Percentiles rank a stretch among this genome's conserved stretches.
Conservation (phyloP, 1,140 invertebrate species). For the Aphelinus atriplicis region DNA sequence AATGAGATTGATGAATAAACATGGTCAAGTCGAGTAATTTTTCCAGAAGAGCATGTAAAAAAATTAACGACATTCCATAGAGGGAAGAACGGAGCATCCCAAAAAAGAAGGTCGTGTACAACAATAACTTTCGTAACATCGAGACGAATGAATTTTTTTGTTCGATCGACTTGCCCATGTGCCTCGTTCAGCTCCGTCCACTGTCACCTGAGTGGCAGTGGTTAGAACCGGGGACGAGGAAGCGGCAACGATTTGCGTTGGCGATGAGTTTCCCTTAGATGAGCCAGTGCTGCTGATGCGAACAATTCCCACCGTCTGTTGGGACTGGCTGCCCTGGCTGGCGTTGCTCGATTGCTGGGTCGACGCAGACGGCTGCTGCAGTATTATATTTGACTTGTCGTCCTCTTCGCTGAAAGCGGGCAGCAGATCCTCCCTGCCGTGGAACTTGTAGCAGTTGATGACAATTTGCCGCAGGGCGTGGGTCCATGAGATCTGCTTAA, state of each 20-base stretch:
- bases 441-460: conserved; percentile 98
- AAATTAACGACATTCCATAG: background rate
- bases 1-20: conserved; percentile 26
- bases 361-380: conserved; percentile 60
- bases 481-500: conserved; percentile 93
- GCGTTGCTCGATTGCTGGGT: conserved; percentile 51
- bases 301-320: conserved; percentile 73
- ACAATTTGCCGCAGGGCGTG: conserved; percentile 97
- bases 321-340: conserved; percentile 56
- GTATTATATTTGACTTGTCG: conserved; percentile 71
- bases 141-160: conserved; percentile 17
- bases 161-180: conserved; percentile 41
- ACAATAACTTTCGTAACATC: background rate
- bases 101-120: background rate
- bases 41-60: conserved; percentile 5
- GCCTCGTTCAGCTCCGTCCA: conserved; percentile 54
- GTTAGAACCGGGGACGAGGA: conserved; percentile 68
- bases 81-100: no score
- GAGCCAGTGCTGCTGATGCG: conserved; percentile 70
- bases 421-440: conserved; percentile 93
- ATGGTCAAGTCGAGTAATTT: conserved; percentile 39
- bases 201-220: conserved; percentile 77
- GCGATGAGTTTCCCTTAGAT: conserved; percentile 67
- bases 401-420: conserved; percentile 94
- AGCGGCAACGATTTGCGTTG: conserved; percentile 68